Conservation (phyloP, 2,113 vertebrate genomes). For the Fulica atra region DNA sequence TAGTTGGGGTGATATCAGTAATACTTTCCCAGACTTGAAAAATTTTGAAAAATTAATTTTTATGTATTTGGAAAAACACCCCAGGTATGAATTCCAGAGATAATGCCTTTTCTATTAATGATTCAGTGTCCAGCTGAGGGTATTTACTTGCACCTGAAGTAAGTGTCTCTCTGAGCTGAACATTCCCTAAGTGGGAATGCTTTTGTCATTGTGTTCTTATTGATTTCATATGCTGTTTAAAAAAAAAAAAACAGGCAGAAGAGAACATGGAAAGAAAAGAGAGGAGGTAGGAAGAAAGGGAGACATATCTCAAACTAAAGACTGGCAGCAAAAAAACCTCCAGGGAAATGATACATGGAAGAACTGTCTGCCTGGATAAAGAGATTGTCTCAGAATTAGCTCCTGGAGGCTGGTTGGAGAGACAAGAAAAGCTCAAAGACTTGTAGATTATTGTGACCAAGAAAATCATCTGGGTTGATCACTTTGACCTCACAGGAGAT, state of each 20-base stretch:
- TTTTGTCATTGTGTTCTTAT: not conserved
- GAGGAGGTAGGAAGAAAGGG: not conserved
- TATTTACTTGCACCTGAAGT: not conserved
- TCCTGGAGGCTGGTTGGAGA: constrained; percentile 1
- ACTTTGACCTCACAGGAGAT: not conserved
- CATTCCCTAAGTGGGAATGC: not conserved
- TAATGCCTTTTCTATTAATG: not conserved
- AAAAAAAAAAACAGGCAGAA: not conserved
- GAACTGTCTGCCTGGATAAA: constrained; percentile 42
- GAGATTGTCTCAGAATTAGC: not conserved
- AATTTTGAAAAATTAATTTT: not conserved
- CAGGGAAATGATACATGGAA: not conserved
- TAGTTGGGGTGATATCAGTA: not conserved
- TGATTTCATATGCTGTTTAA: not conserved
- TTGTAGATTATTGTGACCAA: not conserved
- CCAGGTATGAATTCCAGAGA: not conserved
- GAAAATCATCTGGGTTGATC: not conserved
- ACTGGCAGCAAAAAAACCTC: not conserved
- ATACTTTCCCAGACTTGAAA: not conserved
- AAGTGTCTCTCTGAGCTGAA: not conserved
- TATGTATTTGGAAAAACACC: not conserved
- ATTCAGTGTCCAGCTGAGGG: not conserved
- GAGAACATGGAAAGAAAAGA: not conserved
- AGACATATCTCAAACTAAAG: not conserved
- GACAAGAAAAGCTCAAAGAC: not conserved